Evolutionary conservation across 2,797 vertebrate genomes (phyloP), one percentile per base, ranked within the genome.

Genomic region (Diglossa cyanea): DNA sequence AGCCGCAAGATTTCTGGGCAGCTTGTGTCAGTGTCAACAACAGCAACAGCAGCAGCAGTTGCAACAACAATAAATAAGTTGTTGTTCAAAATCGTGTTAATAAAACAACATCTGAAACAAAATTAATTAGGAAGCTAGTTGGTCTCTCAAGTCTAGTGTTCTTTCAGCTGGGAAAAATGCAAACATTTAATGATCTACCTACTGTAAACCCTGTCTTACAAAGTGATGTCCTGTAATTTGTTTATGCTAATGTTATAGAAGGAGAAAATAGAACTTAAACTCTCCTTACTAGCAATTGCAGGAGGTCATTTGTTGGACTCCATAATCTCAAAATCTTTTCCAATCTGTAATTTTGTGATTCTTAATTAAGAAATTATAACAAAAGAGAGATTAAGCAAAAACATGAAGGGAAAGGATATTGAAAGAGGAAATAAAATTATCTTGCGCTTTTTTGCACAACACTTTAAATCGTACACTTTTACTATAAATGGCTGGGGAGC

Each of bases 381-480:
- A 77, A 35, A 10, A 68, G 21, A 63, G 17, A 35, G 4, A 60
- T 48, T 60, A 74, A 48, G 4, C 4, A 71, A 84, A 86, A 44
- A 39, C 23, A 45, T 12, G 19, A 88, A 60, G 5, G 19, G 3
- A 35, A 76, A 66, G 1, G 5, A 44, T 61, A 66, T 26, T 58
- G 23, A 90, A 90, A 93, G 11, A 28, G 42, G 9, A 63, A 37
- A 77, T 14, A 80, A 71, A 73, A 86, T 42, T 79, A 53, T 30
- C 13, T 0, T 3, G 1, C 0, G 9, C 0, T 3, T 16, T 58
- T 35, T 88, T 79, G 28, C 12, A 35, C 16, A 54, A 28, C 5
- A 3, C 4, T 62, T 86, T 61, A 13, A 80, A 54, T 7, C 18
- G 47, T 28, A n/a, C 1, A 17, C 3, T 54, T 68, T 44, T 58